These are phyloP conservation scores for Xenops minutus DNA, from an alignment of 2,797 vertebrate genomes.

Conservation along the genomic window DNA sequence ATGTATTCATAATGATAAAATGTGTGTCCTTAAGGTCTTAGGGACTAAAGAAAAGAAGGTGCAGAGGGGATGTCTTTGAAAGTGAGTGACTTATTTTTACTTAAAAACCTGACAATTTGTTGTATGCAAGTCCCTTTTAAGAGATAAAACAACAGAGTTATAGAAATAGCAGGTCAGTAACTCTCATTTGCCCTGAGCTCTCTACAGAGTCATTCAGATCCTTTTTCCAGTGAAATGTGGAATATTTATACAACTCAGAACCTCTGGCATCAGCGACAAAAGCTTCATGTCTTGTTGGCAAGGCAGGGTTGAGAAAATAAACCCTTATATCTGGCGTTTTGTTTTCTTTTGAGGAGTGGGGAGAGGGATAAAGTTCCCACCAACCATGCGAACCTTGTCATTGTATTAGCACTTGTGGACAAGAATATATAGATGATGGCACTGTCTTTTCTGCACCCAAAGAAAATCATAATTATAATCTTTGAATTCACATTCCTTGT, in stretches of 20 bases:
- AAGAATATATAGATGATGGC: not conserved
- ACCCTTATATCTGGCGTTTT: not conserved
- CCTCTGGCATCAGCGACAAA: constrained; percentile 27
- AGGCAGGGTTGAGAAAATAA: not conserved
- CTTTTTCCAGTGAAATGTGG: constrained; percentile 20
- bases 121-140: not conserved
- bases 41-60: not conserved
- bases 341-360: not conserved
- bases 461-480: constrained; percentile 33
- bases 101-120: not conserved
- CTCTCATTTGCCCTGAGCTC: constrained; percentile 52
- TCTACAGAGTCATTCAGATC: constrained; percentile 39
- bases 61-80: constrained; percentile 28
- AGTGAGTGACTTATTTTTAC: constrained; percentile 32
- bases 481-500: constrained; percentile 22
- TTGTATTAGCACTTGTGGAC: constrained; percentile 2
- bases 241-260: constrained; percentile 43
- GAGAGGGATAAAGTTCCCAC: not conserved
- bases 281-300: constrained; percentile 16
- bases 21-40: not conserved
- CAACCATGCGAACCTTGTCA: not conserved
- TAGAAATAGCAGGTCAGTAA: constrained; percentile 56
- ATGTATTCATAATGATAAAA: not conserved
- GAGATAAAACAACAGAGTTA: constrained; percentile 50
- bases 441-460: not conserved